Conservation (phyloP, 2,888 invertebrate species). For the Aquatica leii region DNA sequence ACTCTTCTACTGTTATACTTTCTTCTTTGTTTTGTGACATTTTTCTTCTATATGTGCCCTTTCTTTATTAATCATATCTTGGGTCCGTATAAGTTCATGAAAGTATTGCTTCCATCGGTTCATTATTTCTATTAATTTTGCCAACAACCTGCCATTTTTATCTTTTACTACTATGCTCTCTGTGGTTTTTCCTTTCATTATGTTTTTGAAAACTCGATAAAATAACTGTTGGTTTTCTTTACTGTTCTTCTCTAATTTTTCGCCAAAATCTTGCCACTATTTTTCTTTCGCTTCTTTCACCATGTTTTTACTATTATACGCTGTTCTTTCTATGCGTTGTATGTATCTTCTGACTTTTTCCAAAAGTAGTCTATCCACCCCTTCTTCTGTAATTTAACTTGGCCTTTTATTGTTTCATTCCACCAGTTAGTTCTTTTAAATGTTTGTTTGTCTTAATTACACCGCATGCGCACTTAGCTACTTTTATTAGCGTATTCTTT, state of each 20-base stretch:
- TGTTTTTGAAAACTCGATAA: slow-evolving; percentile 12
- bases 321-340: slow-evolving; percentile 12
- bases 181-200: neutral
- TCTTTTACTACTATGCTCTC: neutral
- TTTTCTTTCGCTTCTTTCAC: slow-evolving; percentile 16
- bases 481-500: too few relatives aligned
- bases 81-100: neutral
- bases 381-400: too few relatives aligned
- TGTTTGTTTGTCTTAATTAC: too few relatives aligned
- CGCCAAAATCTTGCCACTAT: slow-evolving; percentile 15
- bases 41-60: too few relatives aligned
- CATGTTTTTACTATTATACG: too few relatives aligned
- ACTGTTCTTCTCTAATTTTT: neutral
- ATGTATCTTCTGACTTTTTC: too few relatives aligned
- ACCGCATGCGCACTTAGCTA: too few relatives aligned
- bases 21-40: neutral
- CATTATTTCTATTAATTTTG: neutral
- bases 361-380: too few relatives aligned
- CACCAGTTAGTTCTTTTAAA: too few relatives aligned
- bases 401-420: neutral
- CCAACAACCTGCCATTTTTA: neutral
- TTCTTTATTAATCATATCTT: slow-evolving; percentile 13
- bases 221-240: slow-evolving; percentile 6
- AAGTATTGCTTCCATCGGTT: slow-evolving; percentile 15
- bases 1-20: too few relatives aligned